Conservation (phyloP, 2,888 invertebrate genomes). For the Cynaeus angustus region DNA sequence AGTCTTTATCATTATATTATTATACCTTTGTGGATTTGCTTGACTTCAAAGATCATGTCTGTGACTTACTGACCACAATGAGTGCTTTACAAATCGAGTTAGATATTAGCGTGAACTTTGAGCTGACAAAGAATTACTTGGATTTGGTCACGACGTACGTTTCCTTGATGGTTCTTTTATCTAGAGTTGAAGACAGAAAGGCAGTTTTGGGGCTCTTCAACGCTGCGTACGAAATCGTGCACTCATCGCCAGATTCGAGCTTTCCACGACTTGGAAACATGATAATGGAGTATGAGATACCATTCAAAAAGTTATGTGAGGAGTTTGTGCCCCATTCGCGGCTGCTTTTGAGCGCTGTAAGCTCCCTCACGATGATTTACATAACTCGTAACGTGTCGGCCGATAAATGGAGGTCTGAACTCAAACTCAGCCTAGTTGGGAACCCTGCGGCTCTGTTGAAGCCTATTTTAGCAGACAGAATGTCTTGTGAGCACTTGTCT, state of each 20-base stretch:
- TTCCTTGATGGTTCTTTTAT: conserved; percentile 96
- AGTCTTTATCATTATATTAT: conserved; percentile 96
- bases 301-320: conserved; percentile 95
- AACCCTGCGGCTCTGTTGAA: conserved; percentile 96
- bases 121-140: conserved; percentile 95
- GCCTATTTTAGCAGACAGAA: conserved; percentile 93
- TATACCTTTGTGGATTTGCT: conserved; percentile 99
- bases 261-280: conserved; percentile 97
- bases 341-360: conserved; percentile 87
- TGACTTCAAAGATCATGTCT: conserved; percentile 97
- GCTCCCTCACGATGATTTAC: conserved; percentile 91
- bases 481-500: conserved; percentile 98
- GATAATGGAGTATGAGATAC: conserved; percentile 98
- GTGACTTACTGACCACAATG: conserved; percentile 94
- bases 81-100: conserved; percentile 96
- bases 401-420: conserved; percentile 95
- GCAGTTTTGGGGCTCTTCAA: conserved; percentile 97
- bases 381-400: conserved; percentile 92
- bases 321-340: conserved; percentile 97
- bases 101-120: conserved; percentile 97
- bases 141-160: conserved; percentile 96
- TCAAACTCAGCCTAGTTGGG: conserved; percentile 93
- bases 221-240: conserved; percentile 97
- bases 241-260: conserved; percentile 89
- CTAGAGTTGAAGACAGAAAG: conserved; percentile 97